Evolutionary conservation across 1,140 invertebrate genomes (phyloP), one percentile per base, ranked within the genome.

Genomic region (Streblospio benedicti): DNA sequence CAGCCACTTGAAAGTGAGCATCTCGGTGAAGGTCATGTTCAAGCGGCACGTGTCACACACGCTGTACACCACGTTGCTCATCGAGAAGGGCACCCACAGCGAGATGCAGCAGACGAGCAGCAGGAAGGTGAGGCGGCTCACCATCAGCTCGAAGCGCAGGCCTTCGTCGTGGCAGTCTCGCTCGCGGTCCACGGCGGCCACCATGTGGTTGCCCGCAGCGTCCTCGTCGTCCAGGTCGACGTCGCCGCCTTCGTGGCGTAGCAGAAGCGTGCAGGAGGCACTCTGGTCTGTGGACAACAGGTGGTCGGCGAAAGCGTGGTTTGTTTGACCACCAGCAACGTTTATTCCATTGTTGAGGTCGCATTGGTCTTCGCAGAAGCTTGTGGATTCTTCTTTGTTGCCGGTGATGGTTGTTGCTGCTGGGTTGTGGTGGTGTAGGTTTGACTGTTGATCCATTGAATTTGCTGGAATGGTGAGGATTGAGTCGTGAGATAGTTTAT

Each of bases 1-100:
- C 49, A 60, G 25, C 58, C 58, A 60, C 50, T 54, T 55, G 57
- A 59, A 59, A 31, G 57, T 59, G n/a, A 60, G 23, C 16, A 51
- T 38, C 16, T n/a, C 33, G 12, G 23, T 14, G 31, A 38, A 54
- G 14, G 58, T 53, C 51, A 54, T 35, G 32, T 16, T 28, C 14
- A 12, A 16, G 16, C 31, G 23, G n/a, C 58, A 60, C 23, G 23
- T n/a, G 23, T 33, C 51, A 38, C 58, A 60, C 18, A 43, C 35
- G n/a, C 25, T 51, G 50, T 41, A 60, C 20, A 54, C 33, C 31
- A 60, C 51, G 49, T 54, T 54, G 58, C 49, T 43, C 20, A 54
- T 28, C 5, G 47, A 32, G 27, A 44, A 30, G 9, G 58, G 58
- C 12, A 60, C n/a, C 58, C 58, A 60, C 27, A 43, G 49, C 3